Evolutionary conservation across 2,113 vertebrate species (phyloP).

Genomic region (Strigops habroptila): DNA sequence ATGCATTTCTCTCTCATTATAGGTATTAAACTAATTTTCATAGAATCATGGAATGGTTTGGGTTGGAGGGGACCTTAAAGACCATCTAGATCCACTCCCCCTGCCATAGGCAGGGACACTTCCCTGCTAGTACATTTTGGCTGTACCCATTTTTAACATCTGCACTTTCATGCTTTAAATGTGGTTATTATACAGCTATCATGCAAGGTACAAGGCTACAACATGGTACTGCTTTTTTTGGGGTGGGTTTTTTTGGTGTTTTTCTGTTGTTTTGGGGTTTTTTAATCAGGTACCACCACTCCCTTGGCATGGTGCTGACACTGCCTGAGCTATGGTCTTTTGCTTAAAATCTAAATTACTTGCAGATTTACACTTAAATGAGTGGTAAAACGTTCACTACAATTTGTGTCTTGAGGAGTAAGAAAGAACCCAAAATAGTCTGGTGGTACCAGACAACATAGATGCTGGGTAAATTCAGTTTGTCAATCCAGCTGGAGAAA

Average conservation of each 20-base stretch:
- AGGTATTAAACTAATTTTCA: not conserved
- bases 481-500: not conserved
- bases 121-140: not conserved
- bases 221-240: too few species aligned
- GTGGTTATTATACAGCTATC: not conserved
- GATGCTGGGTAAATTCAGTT: not conserved
- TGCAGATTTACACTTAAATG: not conserved
- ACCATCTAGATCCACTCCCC: not conserved
- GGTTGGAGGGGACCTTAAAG: not conserved
- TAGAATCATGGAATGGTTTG: not conserved
- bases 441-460: not conserved
- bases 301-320: not conserved
- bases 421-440: not conserved
- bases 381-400: not conserved
- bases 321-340: not conserved
- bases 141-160: not conserved
- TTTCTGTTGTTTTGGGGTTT: not conserved
- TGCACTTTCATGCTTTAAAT: not conserved
- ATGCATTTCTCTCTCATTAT: not conserved
- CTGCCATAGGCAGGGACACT: not conserved
- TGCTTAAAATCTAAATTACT: not conserved
- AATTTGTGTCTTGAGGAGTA: not conserved
- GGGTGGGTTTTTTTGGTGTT: not conserved
- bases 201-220: not conserved
- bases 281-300: not conserved